Conservation (phyloP, 2,797 vertebrate species). For the Manis crassicaudata region DNA sequence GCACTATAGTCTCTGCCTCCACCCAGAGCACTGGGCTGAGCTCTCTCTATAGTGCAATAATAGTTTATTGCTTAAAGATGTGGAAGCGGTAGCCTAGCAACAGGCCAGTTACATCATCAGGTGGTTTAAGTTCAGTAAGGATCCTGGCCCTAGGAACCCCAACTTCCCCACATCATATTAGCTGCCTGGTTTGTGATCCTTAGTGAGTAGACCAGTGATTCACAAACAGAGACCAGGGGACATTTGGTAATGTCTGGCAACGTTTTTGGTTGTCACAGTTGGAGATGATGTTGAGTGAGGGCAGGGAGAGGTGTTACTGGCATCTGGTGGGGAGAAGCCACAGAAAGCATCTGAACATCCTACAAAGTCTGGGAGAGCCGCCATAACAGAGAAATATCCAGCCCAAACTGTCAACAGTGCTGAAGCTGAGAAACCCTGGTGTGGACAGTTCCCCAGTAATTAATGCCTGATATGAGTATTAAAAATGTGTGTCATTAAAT, state of each 20-base stretch:
- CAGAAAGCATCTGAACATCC: background rate
- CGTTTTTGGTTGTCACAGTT: background rate
- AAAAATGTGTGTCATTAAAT: background rate
- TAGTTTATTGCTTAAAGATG: too few species aligned
- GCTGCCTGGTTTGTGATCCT: background rate
- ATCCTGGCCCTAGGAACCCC: too few species aligned
- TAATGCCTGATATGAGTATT: background rate
- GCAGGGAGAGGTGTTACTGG: background rate
- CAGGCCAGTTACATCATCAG: too few species aligned
- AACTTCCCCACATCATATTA: background rate
- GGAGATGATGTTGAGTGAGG: too few species aligned
- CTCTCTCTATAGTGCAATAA: too few species aligned
- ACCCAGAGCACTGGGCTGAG: too few species aligned
- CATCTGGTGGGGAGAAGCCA: background rate
- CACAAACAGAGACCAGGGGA: background rate
- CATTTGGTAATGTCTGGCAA: background rate
- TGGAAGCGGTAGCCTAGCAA: too few species aligned
- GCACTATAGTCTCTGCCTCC: too few species aligned
- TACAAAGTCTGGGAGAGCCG: background rate
- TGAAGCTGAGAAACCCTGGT: background rate
- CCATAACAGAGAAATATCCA: background rate
- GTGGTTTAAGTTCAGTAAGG: too few species aligned
- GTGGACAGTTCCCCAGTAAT: background rate
- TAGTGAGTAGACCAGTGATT: background rate
- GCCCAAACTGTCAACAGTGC: background rate